Evolutionary conservation across 2,888 invertebrate species (phyloP).

Genomic region (Lithophane ornitopus): DNA sequence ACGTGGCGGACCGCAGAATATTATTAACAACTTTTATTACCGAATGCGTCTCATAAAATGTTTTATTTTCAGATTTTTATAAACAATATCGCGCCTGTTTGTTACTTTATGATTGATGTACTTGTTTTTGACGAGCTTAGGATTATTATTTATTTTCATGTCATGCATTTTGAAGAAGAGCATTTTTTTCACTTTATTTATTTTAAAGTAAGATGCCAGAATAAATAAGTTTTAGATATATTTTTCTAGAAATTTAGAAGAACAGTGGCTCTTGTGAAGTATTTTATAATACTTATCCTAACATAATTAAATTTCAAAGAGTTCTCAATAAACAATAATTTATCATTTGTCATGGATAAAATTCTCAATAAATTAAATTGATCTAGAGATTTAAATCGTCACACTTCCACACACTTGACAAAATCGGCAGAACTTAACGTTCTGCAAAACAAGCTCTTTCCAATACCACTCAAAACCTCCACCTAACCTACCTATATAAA

Average conservation of each 20-base stretch:
- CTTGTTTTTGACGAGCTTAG: slow-evolving; percentile 5
- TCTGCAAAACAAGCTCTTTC: slow-evolving; percentile 5
- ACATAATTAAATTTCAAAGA: not conserved
- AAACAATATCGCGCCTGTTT: slow-evolving; percentile 57
- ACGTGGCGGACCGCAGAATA: slow-evolving; percentile 75
- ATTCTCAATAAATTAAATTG: not conserved
- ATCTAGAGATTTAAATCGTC: not conserved
- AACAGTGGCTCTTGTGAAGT: too few species aligned
- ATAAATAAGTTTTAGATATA: not conserved
- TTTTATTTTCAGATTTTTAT: slow-evolving; percentile 67
- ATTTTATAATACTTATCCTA: not conserved
- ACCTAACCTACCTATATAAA: slow-evolving; percentile 25
- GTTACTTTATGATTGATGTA: slow-evolving; percentile 26
- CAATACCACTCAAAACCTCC: slow-evolving; percentile 1
- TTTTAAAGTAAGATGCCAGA: not conserved
- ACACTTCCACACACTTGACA: not conserved
- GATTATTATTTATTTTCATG: not conserved
- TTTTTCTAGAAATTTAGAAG: too few species aligned
- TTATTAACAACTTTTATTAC: slow-evolving; percentile 70
- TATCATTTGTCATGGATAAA: too few species aligned
- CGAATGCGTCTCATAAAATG: slow-evolving; percentile 68
- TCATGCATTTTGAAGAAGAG: not conserved
- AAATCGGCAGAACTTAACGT: not conserved
- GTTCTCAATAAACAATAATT: not conserved
- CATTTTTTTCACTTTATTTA: not conserved